Evolutionary conservation across 1,140 invertebrate genomes (phyloP).

Genomic region (Potamilus streckersoni): DNA sequence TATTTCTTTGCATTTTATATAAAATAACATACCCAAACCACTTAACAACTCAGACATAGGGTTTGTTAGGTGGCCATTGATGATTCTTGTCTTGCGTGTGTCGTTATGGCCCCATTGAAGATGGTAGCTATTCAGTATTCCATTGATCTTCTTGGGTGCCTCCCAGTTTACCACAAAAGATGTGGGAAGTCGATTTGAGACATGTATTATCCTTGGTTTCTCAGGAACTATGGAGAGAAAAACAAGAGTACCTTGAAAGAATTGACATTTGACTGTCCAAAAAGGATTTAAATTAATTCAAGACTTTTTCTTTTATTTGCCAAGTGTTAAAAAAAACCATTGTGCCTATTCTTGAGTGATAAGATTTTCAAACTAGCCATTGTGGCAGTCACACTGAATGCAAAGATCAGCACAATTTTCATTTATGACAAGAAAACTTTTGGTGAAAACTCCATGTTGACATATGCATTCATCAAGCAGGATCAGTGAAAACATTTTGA

Average conservation of each 20-base stretch:
- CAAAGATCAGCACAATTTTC: too few relatives aligned
- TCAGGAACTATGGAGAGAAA: slow-evolving; percentile 36
- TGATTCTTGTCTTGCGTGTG: slow-evolving; percentile 36
- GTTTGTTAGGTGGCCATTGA: slow-evolving; percentile 45
- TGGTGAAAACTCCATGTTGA: too few relatives aligned
- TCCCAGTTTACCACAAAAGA: slow-evolving; percentile 55
- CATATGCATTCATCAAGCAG: too few relatives aligned
- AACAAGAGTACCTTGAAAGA: neutral
- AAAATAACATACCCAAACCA: slow-evolving; percentile 36
- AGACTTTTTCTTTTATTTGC: too few relatives aligned
- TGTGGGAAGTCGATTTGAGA: slow-evolving; percentile 31
- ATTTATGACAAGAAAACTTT: too few relatives aligned
- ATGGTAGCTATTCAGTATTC: slow-evolving; percentile 45
- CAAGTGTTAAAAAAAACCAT: too few relatives aligned
- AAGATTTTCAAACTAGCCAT: too few relatives aligned
- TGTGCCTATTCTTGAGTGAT: too few relatives aligned
- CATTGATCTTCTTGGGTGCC: slow-evolving; percentile 43
- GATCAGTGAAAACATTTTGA: too few relatives aligned
- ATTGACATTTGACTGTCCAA: too few relatives aligned
- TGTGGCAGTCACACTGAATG: too few relatives aligned
- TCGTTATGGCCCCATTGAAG: slow-evolving; percentile 43
- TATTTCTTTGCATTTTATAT: neutral
- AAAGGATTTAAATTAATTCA: too few relatives aligned
- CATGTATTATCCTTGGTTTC: slow-evolving; percentile 50
- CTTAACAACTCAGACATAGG: slow-evolving; percentile 46